Percentiles rank a stretch among this genome's conserved stretches.
phyloP scores from a whole-genome alignment of 1,140 invertebrate genomes.

The Drosophila sp. region DNA sequence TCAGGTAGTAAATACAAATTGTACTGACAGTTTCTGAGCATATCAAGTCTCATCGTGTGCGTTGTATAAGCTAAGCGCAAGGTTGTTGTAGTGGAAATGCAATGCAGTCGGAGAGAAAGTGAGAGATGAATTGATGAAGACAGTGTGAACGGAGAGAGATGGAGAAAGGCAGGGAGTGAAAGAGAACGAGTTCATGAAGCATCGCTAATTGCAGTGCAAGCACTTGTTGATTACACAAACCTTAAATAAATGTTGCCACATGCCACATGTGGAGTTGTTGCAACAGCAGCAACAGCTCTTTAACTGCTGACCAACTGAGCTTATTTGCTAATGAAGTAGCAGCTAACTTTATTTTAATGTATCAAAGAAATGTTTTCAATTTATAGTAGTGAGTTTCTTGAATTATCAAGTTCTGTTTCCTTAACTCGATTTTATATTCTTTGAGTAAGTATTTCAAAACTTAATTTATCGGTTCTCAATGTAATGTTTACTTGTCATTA shows the following conservation, averaged over 20 bases:
- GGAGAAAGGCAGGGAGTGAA: background rate
- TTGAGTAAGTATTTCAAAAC: too few species aligned
- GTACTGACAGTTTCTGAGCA: background rate
- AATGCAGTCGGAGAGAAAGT: background rate
- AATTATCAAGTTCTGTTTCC: too few species aligned
- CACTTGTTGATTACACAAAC: conserved; percentile 58
- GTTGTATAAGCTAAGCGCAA: background rate
- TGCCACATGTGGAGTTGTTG: conserved; percentile 19
- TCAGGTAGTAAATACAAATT: conserved; percentile 1
- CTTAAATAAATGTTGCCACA: background rate
- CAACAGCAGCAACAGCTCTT: background rate
- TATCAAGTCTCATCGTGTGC: conserved; percentile 11
- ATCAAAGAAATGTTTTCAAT: too few species aligned
- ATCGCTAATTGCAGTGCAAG: conserved; percentile 69
- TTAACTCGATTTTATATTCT: too few species aligned
- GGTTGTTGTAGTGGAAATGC: background rate
- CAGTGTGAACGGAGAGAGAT: too few species aligned
- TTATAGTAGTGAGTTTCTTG: too few species aligned
- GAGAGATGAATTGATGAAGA: too few species aligned
- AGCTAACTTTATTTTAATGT: background rate
- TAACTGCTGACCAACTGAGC: background rate
- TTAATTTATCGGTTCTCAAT: too few species aligned
- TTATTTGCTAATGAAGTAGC: conserved; percentile 2
- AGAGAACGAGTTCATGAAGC: conserved; percentile 38
- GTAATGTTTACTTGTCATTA: too few species aligned